phyloP scores from a whole-genome alignment of 1,140 invertebrate species.

The Papilio polytes region DNA sequence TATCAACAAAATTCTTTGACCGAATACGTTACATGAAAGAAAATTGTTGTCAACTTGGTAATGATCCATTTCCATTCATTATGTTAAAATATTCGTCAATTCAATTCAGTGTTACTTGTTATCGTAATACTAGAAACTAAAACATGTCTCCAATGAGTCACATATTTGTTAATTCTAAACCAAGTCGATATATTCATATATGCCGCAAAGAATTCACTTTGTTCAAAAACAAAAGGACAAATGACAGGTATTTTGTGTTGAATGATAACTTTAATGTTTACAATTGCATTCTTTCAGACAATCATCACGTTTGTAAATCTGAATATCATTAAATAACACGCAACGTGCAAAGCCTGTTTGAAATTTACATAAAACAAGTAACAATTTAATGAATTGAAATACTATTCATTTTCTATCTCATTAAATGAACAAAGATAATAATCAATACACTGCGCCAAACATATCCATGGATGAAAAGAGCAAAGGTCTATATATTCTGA shows the following conservation, averaged over 20 bases:
- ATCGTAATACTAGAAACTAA: constrained; percentile 9
- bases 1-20: background rate
- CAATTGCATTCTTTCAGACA: constrained; percentile 23
- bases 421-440: background rate
- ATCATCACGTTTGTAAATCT: constrained; percentile 14
- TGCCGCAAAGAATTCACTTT: constrained; percentile 20
- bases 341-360: background rate
- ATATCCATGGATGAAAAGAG: background rate
- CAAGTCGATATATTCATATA: constrained; percentile 28
- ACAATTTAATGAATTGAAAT: no score
- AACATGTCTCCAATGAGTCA: constrained; percentile 7
- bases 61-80: constrained; percentile 33
- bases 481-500: background rate
- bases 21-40: background rate
- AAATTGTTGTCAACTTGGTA: background rate
- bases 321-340: background rate
- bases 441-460: background rate
- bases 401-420: no score
- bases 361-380: background rate
- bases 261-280: constrained; percentile 16
- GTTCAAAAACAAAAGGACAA: constrained; percentile 27
- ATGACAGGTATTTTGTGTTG: constrained; percentile 27
- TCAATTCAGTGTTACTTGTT: background rate
- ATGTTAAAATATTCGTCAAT: constrained; percentile 34
- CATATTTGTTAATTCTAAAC: constrained; percentile 25